Evolutionary conservation across 1,140 invertebrate genomes (phyloP).

Genomic region (Drosophila pruinosa): DNA sequence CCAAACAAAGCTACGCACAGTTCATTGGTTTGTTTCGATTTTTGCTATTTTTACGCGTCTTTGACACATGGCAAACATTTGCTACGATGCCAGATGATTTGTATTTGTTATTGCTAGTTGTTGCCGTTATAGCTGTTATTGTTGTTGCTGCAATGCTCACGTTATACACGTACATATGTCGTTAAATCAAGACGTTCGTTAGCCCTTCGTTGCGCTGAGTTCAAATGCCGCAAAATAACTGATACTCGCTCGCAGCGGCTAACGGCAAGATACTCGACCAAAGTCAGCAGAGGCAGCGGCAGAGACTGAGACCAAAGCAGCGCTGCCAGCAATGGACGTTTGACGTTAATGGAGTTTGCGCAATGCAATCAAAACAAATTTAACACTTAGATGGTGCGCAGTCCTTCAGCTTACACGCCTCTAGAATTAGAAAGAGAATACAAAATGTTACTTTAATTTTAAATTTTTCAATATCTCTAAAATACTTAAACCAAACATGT

Average conservation of each 20-base stretch:
- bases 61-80: slow-evolving; percentile 37
- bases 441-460: not conserved
- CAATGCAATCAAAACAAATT: slow-evolving; percentile 72
- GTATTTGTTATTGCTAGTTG: slow-evolving; percentile 30
- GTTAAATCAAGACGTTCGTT: not conserved
- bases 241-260: slow-evolving; percentile 16
- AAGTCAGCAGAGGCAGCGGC: not conserved
- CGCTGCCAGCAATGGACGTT: slow-evolving; percentile 32
- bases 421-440: slow-evolving; percentile 9
- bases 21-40: slow-evolving; percentile 42
- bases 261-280: slow-evolving; percentile 8
- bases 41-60: slow-evolving; percentile 41
- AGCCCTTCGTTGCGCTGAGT: slow-evolving; percentile 29
- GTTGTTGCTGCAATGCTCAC: slow-evolving; percentile 30
- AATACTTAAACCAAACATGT: too few species aligned
- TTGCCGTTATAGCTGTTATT: slow-evolving; percentile 7
- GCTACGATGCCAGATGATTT: slow-evolving; percentile 20
- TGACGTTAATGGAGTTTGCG: slow-evolving; percentile 60
- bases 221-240: slow-evolving; percentile 66
- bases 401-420: not conserved
- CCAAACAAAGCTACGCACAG: slow-evolving; percentile 14
- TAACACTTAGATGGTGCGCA: slow-evolving; percentile 48
- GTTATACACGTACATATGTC: slow-evolving; percentile 35
- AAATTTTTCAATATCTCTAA: too few species aligned
- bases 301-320: slow-evolving; percentile 32